Evolutionary conservation across 1,140 invertebrate genomes (phyloP), one percentile per base, ranked within the genome.

Genomic region (Physella acuta): DNA sequence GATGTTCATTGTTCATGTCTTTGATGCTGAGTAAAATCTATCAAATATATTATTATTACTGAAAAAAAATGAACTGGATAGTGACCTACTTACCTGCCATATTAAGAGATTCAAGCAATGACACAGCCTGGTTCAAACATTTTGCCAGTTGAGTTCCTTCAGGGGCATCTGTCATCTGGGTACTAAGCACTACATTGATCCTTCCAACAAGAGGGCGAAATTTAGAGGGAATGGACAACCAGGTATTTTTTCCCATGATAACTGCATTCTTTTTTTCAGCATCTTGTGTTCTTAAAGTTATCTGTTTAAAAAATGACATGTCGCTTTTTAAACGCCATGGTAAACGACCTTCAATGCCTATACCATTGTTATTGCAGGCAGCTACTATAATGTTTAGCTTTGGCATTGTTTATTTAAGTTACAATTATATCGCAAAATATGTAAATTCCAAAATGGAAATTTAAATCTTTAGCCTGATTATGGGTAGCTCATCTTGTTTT

Each of bases 211-310:
- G 82, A 0, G 95, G 95, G 58, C 91, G 87, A 79, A 89, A 92
- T 78, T 92, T 93, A 16, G 84, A 79, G 0, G 95, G 96, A 68
- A 98, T 94, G 20, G 91, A 92, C 68, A 94, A 91, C 91, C 94
- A 99, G 0, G 95, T 97, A 74, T 89, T 91, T 68, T 93, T 85
- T 0, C 95, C 96, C 95, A 98, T 98, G 16, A 99, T 89, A 0
- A 98, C 93, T 31, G 91, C 92, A 88, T 98, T 98, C 61, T 82
- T 66, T 31, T 70, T 73, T 8, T 52, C 31, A 0, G 37, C 4
- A 37, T 62, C 53, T 5, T 64, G 1, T 51, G 71, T 72, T 0
- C n/a, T 33, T 14, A 39, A 49, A 0, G 71, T 72, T 14, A 66
- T 36, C 36, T 84, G 86, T 31, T 90, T 90, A 82, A 98, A 98